Evolutionary conservation across 2,797 vertebrate genomes (phyloP), one percentile per base, ranked within the genome.

Genomic region (Channa striata): DNA sequence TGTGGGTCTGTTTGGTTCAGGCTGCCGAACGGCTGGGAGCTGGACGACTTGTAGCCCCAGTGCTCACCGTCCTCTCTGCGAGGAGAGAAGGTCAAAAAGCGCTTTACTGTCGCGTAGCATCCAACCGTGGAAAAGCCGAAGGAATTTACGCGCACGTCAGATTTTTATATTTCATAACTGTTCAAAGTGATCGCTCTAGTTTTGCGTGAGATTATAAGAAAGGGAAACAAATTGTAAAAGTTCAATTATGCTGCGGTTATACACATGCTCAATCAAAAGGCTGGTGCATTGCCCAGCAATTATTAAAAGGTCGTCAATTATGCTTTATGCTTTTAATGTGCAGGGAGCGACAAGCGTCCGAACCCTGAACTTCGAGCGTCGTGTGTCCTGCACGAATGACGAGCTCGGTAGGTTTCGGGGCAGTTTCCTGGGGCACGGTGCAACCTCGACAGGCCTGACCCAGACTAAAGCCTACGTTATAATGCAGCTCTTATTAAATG

Each of bases 1-100:
- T n/a, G n/a, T n/a, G n/a, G 42, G 47, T 71, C 36, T 68, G 58
- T 19, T 68, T 44, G 62, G 37, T 43, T 48, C 48, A 68, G 74
- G 59, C 64, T 51, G 59, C 56, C 2, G 13, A 64, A 39, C 74
- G 53, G 62, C 46, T 43, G 59, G 39, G 34, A 74, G 56, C 48
- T 20, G 49, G 54, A 39, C 48, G 12, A 62, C 77, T 50, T 80
- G 36, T 39, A 48, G 74, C 68, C 62, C 25, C 25, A 33, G 52
- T 59, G 16, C 42, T 30, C 2, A 9, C 48, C 23, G 49, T 8
- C 74, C 42, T 50, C 36, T 30, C 46, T 40, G 65, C 11, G 25
- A 0, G 2, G 30, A 39, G 48, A 33, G 68, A 71, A 66, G 58
- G 72, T 77, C 49, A n/a, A 36, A 61, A 48, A 44, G 6, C 37